Conservation (phyloP, 2,797 vertebrate species). For the Salarias fasciatus region DNA sequence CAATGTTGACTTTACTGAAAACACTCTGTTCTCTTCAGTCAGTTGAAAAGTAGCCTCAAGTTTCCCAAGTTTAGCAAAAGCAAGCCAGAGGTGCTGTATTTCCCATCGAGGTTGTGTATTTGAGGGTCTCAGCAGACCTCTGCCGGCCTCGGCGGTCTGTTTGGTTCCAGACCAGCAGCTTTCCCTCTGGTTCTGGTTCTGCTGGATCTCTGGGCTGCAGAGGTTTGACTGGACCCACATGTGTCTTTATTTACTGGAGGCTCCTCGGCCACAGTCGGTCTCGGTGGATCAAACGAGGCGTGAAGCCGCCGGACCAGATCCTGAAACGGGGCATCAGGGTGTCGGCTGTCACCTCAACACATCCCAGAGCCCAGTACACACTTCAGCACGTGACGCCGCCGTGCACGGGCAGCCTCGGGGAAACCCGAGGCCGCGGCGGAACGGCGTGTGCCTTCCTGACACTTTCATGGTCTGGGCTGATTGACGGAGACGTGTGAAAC, state of each 20-base stretch:
- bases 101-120: too few species aligned
- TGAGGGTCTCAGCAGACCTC: too few species aligned
- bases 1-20: constrained; percentile 1
- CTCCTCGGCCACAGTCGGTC: neutral
- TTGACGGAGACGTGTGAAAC: constrained; percentile 25
- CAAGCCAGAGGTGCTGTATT: too few species aligned
- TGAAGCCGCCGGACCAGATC: constrained; percentile 19
- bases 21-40: neutral
- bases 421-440: constrained; percentile 11
- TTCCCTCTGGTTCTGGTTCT: too few species aligned
- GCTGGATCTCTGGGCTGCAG: neutral
- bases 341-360: neutral
- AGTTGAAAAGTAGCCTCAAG: neutral
- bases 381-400: constrained; percentile 22
- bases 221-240: too few species aligned
- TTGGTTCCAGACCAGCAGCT: too few species aligned
- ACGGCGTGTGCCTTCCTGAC: constrained; percentile 36
- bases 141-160: too few species aligned
- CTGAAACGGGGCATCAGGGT: constrained; percentile 24
- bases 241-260: constrained; percentile 24
- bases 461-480: constrained; percentile 37
- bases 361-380: constrained; percentile 8
- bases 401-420: too few species aligned
- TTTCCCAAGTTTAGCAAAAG: too few species aligned
- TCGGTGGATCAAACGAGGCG: constrained; percentile 22